Percentiles rank a stretch among this genome's conserved stretches.
phyloP scores from a whole-genome alignment of 2,797 vertebrate species.

The Dermochelys coriacea region DNA sequence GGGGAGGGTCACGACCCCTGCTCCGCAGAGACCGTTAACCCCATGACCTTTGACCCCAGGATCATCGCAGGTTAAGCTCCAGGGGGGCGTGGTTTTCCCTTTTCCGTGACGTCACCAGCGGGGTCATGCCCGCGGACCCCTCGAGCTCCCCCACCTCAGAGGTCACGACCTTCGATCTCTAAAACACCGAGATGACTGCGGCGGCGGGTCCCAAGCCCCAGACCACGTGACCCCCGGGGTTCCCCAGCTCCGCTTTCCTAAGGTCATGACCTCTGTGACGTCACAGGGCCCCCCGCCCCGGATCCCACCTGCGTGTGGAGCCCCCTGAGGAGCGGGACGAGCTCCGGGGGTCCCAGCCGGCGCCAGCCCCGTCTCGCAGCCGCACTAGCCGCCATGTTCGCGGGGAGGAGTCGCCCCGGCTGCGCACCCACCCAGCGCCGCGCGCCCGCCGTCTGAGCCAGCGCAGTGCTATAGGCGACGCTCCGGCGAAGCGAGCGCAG shows the following conservation, averaged over 20 bases:
- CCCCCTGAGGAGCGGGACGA: neutral
- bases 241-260: neutral
- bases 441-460: neutral
- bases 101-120: neutral
- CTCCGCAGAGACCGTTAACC: too few relatives aligned
- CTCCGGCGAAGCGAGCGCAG: neutral
- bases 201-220: neutral
- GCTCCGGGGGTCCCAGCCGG: too few relatives aligned
- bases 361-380: neutral
- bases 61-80: rapidly evolving
- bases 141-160: too few relatives aligned
- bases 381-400: neutral
- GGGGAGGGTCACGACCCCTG: too few relatives aligned
- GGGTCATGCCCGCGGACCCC: too few relatives aligned
- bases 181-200: too few relatives aligned
- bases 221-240: neutral
- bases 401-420: neutral
- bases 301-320: neutral
- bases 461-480: neutral
- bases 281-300: neutral
- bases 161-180: neutral
- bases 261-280: neutral
- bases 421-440: too few relatives aligned
- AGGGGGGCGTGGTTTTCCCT: too few relatives aligned
- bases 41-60: neutral